Evolutionary conservation across 2,797 vertebrate genomes (phyloP), one percentile per base, ranked within the genome.

Genomic region (Adelosebastes latens): DNA sequence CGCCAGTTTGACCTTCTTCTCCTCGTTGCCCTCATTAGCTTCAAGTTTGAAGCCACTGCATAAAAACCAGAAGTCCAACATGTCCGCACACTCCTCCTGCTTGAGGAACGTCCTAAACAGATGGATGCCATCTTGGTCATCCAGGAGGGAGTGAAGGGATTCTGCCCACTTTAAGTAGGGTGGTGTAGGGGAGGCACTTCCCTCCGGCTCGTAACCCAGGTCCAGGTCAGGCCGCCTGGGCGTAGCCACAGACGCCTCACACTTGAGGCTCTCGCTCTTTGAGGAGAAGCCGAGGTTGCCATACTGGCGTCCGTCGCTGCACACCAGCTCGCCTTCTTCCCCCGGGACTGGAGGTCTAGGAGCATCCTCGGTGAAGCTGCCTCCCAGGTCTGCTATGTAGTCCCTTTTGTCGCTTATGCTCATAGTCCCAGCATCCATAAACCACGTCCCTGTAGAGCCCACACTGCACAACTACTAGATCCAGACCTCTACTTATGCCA

Each of bases 21-120:
- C 98, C 91, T 97, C 98, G 0, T 97, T 97, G 6, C 96, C 95
- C 20, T 95, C 93, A 0, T 94, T 96, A 0, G 95, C 95, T 86
- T 98, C 98, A 62, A 98, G 96, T 87, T 99, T 99, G 73, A 99
- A 99, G 88, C 99, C 99, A 0, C 97, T 99, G 95, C 99, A 99
- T 1, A 97, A 98, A 56, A 99, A 99, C 99, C 99, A 99, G 94
- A 99, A 99, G 95, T 99, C 98, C 94, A 99, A 93, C 94, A 99
- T 92, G 80, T 99, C 98, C 0, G 96, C 98, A 1, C 98, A 98
- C 65, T 96, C 96, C 93, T 99, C 98, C 90, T 98, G 97, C 89
- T 97, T 97, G 87, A 99, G 96, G 90, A 99, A 99, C 86, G 95
- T 97, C 93, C 97, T 94, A 86, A 99, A 99, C 81, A 99, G 95